These are phyloP conservation scores for Xylocopa sonorina DNA, from an alignment of 1,140 invertebrate species.

Conservation along the genomic window DNA sequence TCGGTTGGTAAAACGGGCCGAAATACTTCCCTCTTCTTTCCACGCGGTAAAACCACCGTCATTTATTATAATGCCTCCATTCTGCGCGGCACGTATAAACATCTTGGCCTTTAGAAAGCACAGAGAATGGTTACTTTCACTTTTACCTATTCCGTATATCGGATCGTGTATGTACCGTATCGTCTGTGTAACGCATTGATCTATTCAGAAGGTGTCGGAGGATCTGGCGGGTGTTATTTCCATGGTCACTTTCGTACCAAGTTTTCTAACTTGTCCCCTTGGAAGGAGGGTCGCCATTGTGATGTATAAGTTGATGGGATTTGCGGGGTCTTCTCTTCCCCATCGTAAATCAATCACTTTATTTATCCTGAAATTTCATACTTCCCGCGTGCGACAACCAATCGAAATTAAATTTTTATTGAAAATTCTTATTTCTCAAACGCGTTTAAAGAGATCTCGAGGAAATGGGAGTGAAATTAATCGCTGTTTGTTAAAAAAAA, in stretches of 20 bases:
- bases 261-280: not conserved
- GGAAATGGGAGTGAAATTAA: too few species aligned
- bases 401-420: too few species aligned
- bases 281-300: not conserved
- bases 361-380: not conserved
- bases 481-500: too few species aligned
- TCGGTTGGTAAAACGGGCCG: constrained; percentile 22
- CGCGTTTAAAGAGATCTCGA: too few species aligned
- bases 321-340: not conserved
- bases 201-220: not conserved
- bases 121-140: constrained; percentile 37
- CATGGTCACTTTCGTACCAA: not conserved
- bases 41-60: constrained; percentile 5
- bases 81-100: constrained; percentile 19
- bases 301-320: not conserved
- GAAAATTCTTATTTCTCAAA: not conserved
- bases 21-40: constrained; percentile 12
- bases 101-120: constrained; percentile 47
- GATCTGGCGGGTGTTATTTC: not conserved
- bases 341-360: not conserved
- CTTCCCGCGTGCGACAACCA: not conserved
- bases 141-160: constrained; percentile 23
- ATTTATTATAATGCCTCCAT: constrained; percentile 29
- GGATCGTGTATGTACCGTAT: not conserved
- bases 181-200: not conserved